These are phyloP conservation scores for Aviceda subcristata DNA, from an alignment of 2,113 vertebrate species.

Conservation along the genomic window DNA sequence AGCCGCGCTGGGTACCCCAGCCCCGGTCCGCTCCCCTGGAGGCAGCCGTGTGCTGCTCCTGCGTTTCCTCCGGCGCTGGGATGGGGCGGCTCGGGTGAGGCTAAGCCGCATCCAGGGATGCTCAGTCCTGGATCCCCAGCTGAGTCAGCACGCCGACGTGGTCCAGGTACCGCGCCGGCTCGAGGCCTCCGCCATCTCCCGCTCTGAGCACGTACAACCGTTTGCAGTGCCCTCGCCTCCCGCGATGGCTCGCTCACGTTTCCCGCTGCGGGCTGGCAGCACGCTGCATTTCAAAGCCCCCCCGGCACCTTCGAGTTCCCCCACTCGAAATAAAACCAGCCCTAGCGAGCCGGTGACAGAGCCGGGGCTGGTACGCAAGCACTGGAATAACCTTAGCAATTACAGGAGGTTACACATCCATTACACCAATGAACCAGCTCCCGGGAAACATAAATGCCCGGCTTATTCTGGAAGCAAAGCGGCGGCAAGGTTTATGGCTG, in stretches of 20 bases:
- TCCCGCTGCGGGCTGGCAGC: neutral
- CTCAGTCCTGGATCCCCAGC: neutral
- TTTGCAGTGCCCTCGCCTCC: neutral
- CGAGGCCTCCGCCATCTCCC: neutral
- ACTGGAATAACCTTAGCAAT: neutral
- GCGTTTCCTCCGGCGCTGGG: accelerated
- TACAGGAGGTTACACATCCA: conserved; percentile 4
- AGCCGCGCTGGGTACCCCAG: neutral
- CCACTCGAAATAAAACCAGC: neutral
- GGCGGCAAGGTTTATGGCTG: neutral
- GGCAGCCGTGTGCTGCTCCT: accelerated
- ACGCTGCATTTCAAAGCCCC: neutral
- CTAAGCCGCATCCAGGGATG: neutral
- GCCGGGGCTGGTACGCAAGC: neutral
- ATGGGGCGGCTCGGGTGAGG: neutral
- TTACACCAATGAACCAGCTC: neutral
- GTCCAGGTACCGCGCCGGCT: accelerated
- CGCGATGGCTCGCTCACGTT: accelerated
- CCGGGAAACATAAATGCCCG: neutral
- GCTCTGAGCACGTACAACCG: neutral
- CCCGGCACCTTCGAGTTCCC: neutral
- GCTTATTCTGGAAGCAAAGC: neutral
- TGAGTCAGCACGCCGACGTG: accelerated
- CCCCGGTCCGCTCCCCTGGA: neutral
- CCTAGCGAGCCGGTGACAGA: neutral